A percentile compares a stretch with the other conserved stretches of the same genome.
phyloP scores from a whole-genome alignment of 2,888 invertebrate genomes.

The Saturnia japonica region DNA sequence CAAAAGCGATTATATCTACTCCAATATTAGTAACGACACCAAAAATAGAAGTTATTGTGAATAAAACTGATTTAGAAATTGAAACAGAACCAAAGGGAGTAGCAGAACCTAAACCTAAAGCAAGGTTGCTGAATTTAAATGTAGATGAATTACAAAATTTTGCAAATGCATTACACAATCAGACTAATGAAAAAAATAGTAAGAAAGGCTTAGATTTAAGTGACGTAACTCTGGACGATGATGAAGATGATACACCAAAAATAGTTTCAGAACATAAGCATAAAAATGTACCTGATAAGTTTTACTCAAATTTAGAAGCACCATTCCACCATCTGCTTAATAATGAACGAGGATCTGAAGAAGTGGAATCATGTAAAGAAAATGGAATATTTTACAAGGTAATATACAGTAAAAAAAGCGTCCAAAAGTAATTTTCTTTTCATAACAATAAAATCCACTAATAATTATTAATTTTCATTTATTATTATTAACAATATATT shows the following conservation, averaged over 20 bases:
- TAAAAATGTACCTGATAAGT: conserved; percentile 64
- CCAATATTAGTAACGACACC: conserved; percentile 37
- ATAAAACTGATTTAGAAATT: conserved; percentile 34
- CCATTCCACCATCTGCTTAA: conserved; percentile 63
- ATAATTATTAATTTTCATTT: no score
- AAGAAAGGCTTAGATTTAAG: conserved; percentile 84
- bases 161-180: conserved; percentile 69
- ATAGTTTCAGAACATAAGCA: conserved; percentile 43
- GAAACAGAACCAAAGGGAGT: conserved; percentile 35
- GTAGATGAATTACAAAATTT: conserved; percentile 73
- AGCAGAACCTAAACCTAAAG: conserved; percentile 49
- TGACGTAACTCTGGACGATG: conserved; percentile 88
- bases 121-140: conserved; percentile 64
- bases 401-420: conserved; percentile 28
- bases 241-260: conserved; percentile 73
- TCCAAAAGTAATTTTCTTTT: not conserved
- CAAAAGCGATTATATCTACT: conserved; percentile 26
- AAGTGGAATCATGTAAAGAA: conserved; percentile 69
- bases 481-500: no score
- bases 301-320: conserved; percentile 66
- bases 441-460: not conserved
- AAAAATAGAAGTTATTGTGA: conserved; percentile 36
- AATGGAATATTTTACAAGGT: conserved; percentile 79
- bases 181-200: conserved; percentile 46
- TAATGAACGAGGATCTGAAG: conserved; percentile 58